Evolutionary conservation across 2,888 invertebrate species (phyloP).

Genomic region (Macropis europaea): DNA sequence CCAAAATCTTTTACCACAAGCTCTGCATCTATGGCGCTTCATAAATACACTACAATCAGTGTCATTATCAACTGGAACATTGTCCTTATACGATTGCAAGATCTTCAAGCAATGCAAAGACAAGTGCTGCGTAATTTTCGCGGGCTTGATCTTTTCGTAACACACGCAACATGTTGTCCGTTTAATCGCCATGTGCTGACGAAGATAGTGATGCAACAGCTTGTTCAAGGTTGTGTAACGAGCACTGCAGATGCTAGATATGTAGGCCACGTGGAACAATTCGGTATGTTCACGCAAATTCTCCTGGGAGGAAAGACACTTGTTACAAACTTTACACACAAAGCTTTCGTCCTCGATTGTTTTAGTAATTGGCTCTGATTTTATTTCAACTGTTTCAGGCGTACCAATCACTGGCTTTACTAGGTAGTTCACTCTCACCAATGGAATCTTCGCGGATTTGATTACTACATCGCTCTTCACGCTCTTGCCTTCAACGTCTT

Average conservation of each 20-base stretch:
- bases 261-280: conserved; percentile 43
- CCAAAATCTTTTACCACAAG: conserved; percentile 42
- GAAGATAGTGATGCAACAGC: conserved; percentile 55
- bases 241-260: conserved; percentile 58
- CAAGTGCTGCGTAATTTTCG: conserved; percentile 47
- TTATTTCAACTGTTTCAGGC: background rate
- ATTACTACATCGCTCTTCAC: too few species aligned
- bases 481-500: too few species aligned
- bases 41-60: conserved; percentile 29
- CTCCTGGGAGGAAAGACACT: conserved; percentile 17
- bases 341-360: background rate
- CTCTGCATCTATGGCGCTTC: conserved; percentile 25
- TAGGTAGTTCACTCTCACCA: background rate
- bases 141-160: background rate
- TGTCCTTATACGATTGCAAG: conserved; percentile 19
- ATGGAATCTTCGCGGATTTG: background rate
- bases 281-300: conserved; percentile 21
- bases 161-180: conserved; percentile 59
- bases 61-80: conserved; percentile 17
- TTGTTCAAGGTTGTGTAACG: conserved; percentile 32
- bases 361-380: too few species aligned
- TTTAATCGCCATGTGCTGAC: conserved; percentile 34
- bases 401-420: background rate
- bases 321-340: conserved; percentile 37
- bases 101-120: conserved; percentile 51